phyloP scores from a whole-genome alignment of 2,797 vertebrate species.

The Tachyglossus aculeatus region DNA sequence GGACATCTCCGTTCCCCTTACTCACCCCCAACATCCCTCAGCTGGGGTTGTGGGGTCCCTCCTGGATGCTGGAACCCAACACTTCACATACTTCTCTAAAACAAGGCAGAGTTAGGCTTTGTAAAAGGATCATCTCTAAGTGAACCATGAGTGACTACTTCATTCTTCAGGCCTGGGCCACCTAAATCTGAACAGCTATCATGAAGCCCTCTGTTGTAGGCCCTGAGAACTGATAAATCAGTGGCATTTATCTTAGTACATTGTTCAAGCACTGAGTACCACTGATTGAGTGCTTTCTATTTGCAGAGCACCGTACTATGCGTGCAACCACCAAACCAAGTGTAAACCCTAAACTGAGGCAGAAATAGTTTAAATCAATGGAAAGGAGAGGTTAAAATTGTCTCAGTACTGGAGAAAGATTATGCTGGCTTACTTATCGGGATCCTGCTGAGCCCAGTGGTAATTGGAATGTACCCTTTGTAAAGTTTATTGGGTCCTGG shows the following conservation, averaged over 20 bases:
- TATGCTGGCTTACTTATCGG: slow-evolving; percentile 56
- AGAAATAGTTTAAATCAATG: slow-evolving; percentile 48
- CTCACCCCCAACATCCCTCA: neutral
- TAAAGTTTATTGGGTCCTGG: slow-evolving; percentile 94
- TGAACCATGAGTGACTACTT: neutral
- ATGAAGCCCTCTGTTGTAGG: neutral
- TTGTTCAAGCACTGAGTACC: too few species aligned
- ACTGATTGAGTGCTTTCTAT: too few species aligned
- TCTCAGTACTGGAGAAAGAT: slow-evolving; percentile 53
- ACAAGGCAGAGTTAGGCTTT: neutral
- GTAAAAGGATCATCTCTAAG: neutral
- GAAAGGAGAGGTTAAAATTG: slow-evolving; percentile 21
- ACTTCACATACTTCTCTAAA: neutral
- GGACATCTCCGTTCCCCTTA: neutral
- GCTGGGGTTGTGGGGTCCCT: neutral
- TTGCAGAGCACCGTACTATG: too few species aligned
- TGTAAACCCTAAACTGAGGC: neutral
- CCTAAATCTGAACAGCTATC: neutral
- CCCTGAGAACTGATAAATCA: neutral
- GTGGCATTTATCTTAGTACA: too few species aligned
- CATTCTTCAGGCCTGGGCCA: neutral
- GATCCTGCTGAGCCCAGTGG: slow-evolving; percentile 78
- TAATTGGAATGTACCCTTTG: slow-evolving; percentile 89
- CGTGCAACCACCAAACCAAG: too few species aligned
- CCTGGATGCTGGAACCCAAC: neutral